These are phyloP conservation scores for Paramuricea clavata DNA, from an alignment of 92 coral and sea anemone genomes.

Conservation along the genomic window DNA sequence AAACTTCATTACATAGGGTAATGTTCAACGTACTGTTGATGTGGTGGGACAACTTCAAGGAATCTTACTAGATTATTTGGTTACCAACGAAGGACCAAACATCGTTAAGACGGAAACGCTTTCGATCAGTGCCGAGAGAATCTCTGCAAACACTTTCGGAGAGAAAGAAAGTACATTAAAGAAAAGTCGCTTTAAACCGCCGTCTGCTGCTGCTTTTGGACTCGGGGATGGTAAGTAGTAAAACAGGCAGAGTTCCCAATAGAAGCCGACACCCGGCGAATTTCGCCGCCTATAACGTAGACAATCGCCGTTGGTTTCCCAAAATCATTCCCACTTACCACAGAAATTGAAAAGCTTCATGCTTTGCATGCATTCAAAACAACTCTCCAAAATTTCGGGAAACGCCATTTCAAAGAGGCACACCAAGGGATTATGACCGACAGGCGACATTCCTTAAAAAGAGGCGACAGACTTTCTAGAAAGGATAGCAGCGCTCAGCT, in stretches of 20 bases:
- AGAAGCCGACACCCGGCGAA: not conserved
- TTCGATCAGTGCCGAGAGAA: slow-evolving; percentile 53
- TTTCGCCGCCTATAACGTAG: no score
- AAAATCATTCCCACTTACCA: no score
- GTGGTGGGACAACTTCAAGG: not conserved
- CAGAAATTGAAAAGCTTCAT: no score
- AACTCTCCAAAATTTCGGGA: no score
- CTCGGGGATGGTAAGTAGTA: not conserved
- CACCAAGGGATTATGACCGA: no score
- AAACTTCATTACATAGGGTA: not conserved
- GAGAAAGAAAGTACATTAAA: not conserved
- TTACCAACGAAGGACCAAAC: slow-evolving; percentile 63
- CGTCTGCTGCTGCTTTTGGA: not conserved
- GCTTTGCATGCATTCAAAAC: no score
- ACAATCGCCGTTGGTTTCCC: no score
- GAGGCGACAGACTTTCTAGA: no score
- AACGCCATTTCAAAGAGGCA: no score
- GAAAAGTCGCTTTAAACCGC: not conserved
- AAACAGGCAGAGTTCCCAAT: not conserved
- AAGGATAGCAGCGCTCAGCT: no score
- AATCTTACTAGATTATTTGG: slow-evolving; percentile 33
- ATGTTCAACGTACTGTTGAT: not conserved
- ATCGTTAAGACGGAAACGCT: slow-evolving; percentile 32
- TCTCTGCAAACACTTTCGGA: slow-evolving; percentile 36
- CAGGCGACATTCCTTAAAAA: no score